phyloP scores from a whole-genome alignment of 2,888 invertebrate genomes.

The Campoplex nolae region DNA sequence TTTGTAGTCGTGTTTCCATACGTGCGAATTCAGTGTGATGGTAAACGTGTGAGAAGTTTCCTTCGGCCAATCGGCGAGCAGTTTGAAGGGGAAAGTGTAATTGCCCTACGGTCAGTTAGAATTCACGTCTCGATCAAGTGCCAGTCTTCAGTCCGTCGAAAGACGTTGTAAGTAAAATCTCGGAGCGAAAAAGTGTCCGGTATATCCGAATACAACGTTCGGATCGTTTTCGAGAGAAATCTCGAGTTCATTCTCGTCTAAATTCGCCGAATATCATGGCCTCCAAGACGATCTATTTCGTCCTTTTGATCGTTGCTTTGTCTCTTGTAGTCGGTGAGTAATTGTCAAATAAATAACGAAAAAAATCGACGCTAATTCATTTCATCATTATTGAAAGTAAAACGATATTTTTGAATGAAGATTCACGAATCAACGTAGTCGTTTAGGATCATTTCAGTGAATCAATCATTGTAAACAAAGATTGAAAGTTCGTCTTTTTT shows the following conservation, averaged over 20 bases:
- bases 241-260: not conserved
- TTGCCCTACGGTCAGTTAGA: conserved; percentile 63
- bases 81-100: conserved; percentile 74
- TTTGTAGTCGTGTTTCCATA: not conserved
- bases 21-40: not conserved
- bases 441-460: not conserved
- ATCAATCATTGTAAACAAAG: not conserved
- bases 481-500: not conserved
- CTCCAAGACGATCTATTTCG: conserved; percentile 62
- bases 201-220: not conserved
- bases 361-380: not conserved
- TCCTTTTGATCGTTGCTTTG: conserved; percentile 72
- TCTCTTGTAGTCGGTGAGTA: conserved; percentile 76
- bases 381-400: not conserved
- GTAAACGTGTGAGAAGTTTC: conserved; percentile 29
- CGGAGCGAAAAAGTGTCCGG: conserved; percentile 3
- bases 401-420: not conserved
- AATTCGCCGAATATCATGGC: conserved; percentile 53
- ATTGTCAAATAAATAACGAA: not conserved
- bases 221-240: conserved; percentile 25
- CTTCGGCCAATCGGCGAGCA: conserved; percentile 67
- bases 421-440: not conserved
- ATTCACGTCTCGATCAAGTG: conserved; percentile 46
- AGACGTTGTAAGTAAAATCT: conserved; percentile 63
- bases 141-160: conserved; percentile 71